Percentiles rank a stretch among this genome's conserved stretches.
Conservation (phyloP, 2,113 vertebrate genomes). For the Manacus vitellinus region DNA sequence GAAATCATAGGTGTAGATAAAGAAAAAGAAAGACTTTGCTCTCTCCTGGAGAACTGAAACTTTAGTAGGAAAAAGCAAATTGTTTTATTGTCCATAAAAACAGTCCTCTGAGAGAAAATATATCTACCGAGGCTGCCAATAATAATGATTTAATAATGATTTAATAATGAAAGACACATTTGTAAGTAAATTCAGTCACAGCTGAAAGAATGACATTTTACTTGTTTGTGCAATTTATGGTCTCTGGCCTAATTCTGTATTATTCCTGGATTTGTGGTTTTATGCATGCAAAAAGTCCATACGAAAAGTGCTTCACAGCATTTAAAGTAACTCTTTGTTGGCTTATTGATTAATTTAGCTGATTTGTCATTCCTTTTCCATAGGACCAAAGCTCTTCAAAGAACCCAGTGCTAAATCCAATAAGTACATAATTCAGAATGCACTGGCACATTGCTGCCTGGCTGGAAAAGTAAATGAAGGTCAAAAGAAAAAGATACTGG, state of each 20-base stretch:
- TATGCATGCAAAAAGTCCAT: not conserved
- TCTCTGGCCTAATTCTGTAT: not conserved
- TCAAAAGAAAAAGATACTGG: slow-evolving; percentile 97
- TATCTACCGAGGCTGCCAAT: not conserved
- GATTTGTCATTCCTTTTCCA: not conserved
- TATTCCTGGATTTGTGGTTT: not conserved
- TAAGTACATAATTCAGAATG: slow-evolving; percentile 98
- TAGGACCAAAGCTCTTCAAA: slow-evolving; percentile 97
- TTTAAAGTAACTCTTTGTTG: not conserved
- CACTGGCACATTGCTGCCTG: slow-evolving; percentile 94
- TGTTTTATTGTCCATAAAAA: not conserved
- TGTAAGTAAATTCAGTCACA: not conserved
- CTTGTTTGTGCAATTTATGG: not conserved
- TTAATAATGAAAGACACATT: not conserved
- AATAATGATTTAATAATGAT: not conserved
- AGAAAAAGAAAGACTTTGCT: not conserved
- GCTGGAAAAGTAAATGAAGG: slow-evolving; percentile 98
- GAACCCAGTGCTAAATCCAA: slow-evolving; percentile 99
- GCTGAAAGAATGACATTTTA: not conserved
- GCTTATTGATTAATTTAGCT: not conserved
- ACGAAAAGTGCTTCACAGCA: not conserved
- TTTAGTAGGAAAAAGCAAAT: not conserved
- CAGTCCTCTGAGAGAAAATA: not conserved
- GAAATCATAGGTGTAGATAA: not conserved
- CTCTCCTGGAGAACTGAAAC: not conserved